A percentile compares a stretch with the other conserved stretches of the same genome.
Conservation (phyloP, 2,888 invertebrate species). For the Hofmannophila pseudospretella region DNA sequence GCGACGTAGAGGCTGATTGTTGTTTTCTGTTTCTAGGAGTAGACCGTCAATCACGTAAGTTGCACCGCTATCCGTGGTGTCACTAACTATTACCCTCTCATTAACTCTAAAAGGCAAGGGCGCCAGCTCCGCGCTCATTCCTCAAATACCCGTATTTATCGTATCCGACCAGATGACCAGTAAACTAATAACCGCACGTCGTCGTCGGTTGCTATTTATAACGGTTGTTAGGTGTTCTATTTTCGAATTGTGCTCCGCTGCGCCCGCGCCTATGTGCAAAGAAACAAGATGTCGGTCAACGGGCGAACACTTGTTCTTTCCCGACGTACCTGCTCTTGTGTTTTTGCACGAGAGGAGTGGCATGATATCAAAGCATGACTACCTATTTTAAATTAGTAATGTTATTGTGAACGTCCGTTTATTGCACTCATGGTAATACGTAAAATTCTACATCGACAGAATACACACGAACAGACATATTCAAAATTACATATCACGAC, state of each 20-base stretch:
- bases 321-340: constrained; percentile 38
- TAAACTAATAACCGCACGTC: constrained; percentile 39
- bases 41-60: constrained; percentile 79
- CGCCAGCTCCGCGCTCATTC: constrained; percentile 41
- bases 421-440: constrained; percentile 35
- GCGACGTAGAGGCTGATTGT: constrained; percentile 70
- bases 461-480: constrained; percentile 24
- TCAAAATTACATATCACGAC: background rate
- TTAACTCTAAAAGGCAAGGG: constrained; percentile 63
- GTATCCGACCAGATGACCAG: constrained; percentile 45
- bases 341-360: constrained; percentile 49
- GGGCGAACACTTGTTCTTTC: constrained; percentile 42
- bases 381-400: constrained; percentile 36
- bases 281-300: constrained; percentile 63
- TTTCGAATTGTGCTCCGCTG: constrained; percentile 53
- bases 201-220: constrained; percentile 55
- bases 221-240: constrained; percentile 61
- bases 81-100: constrained; percentile 68
- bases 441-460: background rate
- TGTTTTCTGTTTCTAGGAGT: constrained; percentile 79
- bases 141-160: constrained; percentile 38
- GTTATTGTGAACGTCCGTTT: constrained; percentile 37
- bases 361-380: constrained; percentile 57
- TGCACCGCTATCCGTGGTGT: constrained; percentile 77
- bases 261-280: constrained; percentile 64